Evolutionary conservation across 2,888 invertebrate genomes (phyloP), one percentile per base, ranked within the genome.

Genomic region (Dasypogon diadema): DNA sequence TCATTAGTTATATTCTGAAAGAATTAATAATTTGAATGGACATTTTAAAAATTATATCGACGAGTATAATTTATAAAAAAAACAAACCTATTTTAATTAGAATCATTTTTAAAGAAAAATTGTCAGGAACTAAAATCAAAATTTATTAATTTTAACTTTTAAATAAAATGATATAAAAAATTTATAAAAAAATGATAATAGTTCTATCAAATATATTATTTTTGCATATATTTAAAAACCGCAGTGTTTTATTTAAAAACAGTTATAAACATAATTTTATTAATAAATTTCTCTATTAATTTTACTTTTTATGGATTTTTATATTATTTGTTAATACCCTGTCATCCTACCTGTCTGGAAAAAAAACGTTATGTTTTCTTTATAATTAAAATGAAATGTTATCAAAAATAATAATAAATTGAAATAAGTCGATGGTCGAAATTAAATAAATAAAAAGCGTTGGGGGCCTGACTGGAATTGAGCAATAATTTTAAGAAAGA

Each of bases 391-490:
- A n/a, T n/a, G n/a, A n/a, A n/a, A n/a, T n/a, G n/a, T n/a, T n/a
- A n/a, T n/a, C n/a, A n/a, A n/a, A n/a, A n/a, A n/a, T n/a, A n/a
- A n/a, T n/a, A n/a, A n/a, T n/a, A n/a, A n/a, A n/a, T n/a, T n/a
- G n/a, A 42, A 42, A 42, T 42, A 12, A 51, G 6, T 51, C 51
- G 51, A 16, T 51, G 51, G 18, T 51, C n/a, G 18, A 51, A 51
- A n/a, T 78, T 76, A 56, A 48, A 54, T 54, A 76, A 77, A 18
- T 77, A 24, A 65, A 68, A 79, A 79, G 80, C 80, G 77, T 80
- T 79, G 80, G 80, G 79, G 80, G 80, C 80, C 80, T 80, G 80
- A 79, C 78, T 78, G 78, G 75, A 75, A 46, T 74, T 76, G 72
- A 70, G 58, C n/a, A 74, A 73, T 22, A 21, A 22, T 48, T 48